These are phyloP conservation scores for Tipula unca DNA, from an alignment of 2,888 invertebrate species.

Conservation along the genomic window DNA sequence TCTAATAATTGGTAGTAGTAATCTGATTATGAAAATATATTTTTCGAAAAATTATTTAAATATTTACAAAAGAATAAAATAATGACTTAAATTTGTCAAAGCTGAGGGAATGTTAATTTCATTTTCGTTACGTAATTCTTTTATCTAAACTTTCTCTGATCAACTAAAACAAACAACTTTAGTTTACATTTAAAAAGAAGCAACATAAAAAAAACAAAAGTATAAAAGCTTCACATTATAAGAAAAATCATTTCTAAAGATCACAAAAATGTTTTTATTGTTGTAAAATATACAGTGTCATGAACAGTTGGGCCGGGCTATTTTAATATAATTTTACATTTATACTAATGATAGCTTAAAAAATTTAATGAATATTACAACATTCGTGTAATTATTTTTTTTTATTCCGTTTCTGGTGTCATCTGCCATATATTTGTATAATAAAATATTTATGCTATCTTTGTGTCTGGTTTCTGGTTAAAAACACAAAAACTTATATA, in stretches of 20 bases:
- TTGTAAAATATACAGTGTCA: not conserved
- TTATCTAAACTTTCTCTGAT: not conserved
- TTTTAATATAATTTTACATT: conserved; percentile 3
- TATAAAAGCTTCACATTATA: not conserved
- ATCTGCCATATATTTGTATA: not conserved
- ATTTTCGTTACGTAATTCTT: not conserved
- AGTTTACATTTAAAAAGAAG: not conserved
- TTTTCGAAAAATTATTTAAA: not conserved
- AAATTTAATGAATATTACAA: not conserved
- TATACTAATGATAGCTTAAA: not conserved
- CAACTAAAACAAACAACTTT: not conserved
- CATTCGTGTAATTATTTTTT: conserved; percentile 2
- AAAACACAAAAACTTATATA: not conserved
- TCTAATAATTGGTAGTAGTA: not conserved
- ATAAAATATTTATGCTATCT: conserved; percentile 14
- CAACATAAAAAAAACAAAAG: not conserved
- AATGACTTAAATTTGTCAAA: not conserved
- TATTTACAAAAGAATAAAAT: not conserved
- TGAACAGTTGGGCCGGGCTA: conserved; percentile 8
- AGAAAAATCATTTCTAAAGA: not conserved
- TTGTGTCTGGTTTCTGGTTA: not conserved
- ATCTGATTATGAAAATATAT: not conserved
- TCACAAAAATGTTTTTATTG: not conserved
- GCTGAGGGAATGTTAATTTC: not conserved
- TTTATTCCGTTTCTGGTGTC: conserved; percentile 2